Evolutionary conservation across 1,140 invertebrate species (phyloP), one percentile per base, ranked within the genome.

Genomic region (Lepidurus apus): DNA sequence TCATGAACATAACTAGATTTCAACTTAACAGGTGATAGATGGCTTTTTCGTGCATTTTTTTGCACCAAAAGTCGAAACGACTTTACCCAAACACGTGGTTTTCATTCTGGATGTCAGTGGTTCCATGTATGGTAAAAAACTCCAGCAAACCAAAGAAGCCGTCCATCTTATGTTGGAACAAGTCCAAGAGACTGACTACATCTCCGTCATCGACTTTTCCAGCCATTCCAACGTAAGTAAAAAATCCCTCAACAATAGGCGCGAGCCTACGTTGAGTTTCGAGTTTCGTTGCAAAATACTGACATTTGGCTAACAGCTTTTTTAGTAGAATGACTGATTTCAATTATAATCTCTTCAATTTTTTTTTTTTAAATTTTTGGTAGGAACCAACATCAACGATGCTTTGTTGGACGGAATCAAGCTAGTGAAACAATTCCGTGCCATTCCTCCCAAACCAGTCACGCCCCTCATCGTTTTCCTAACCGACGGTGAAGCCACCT

Each of bases 31-130:
- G 89, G 86, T 92, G 8, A 89, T 91, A 80, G 89, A 92, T 81
- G 92, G 91, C 0, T 92, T 93, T 84, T 93, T 93, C 84, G 91
- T 93, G 3, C 91, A 93, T 82, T 93, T 91, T 85, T 91, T 92
- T 81, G 88, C 91, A 2, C 91, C 91, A 3, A 80, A 83, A n/a
- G 84, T 84, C 43, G 83, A 91, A 75, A 85, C 87, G 44, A 87
- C 90, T 4, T 84, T 92, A 74, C 87, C 86, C 26, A 92, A 92
- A 83, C 89, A 92, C 81, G 90, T 91, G 0, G 86, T 92, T 5
- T 92, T 93, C 82, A 89, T 92, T 2, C 85, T 93, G 78, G 92
- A 93, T 83, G 88, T 89, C 0, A 91, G 90, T 53, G 89, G 89
- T n/a, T 92, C 91, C 47, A 93, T 93, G 91, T 84, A 83, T 42